phyloP scores from a whole-genome alignment of 2,113 vertebrate genomes.

The Nanorana parkeri region DNA sequence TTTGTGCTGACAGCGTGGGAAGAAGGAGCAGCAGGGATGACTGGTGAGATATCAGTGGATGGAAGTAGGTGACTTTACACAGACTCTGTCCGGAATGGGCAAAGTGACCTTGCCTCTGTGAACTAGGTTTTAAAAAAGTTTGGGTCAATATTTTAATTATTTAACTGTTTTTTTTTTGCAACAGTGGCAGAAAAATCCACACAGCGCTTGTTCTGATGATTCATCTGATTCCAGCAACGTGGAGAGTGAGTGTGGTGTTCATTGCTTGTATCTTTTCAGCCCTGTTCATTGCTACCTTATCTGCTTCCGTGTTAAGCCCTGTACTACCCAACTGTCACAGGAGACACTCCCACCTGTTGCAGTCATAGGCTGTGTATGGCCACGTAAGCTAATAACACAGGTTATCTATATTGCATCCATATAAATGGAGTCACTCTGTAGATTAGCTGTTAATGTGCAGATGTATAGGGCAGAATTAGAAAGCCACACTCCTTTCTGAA shows the following conservation, averaged over 20 bases:
- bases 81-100: background rate
- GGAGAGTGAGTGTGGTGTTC: constrained; percentile 77
- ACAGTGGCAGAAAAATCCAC: constrained; percentile 84
- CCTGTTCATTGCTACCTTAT: too few relatives aligned
- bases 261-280: background rate
- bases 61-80: background rate
- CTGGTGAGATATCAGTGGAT: too few relatives aligned
- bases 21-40: too few relatives aligned
- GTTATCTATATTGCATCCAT: too few relatives aligned
- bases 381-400: too few relatives aligned
- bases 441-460: too few relatives aligned
- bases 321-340: background rate
- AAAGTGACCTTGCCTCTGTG: background rate
- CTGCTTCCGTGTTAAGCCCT: too few relatives aligned
- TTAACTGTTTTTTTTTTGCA: constrained; percentile 57
- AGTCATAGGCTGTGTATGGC: too few relatives aligned
- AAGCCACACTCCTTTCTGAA: too few relatives aligned
- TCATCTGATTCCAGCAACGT: constrained; percentile 62
- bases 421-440: too few relatives aligned
- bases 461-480: too few relatives aligned
- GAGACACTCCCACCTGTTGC: too few relatives aligned
- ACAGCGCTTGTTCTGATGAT: constrained; percentile 61
- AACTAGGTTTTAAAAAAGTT: background rate
- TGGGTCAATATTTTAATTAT: background rate
- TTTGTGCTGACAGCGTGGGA: background rate